Evolutionary conservation across 2,797 vertebrate species (phyloP).

Genomic region (Anolis apletophallus): DNA sequence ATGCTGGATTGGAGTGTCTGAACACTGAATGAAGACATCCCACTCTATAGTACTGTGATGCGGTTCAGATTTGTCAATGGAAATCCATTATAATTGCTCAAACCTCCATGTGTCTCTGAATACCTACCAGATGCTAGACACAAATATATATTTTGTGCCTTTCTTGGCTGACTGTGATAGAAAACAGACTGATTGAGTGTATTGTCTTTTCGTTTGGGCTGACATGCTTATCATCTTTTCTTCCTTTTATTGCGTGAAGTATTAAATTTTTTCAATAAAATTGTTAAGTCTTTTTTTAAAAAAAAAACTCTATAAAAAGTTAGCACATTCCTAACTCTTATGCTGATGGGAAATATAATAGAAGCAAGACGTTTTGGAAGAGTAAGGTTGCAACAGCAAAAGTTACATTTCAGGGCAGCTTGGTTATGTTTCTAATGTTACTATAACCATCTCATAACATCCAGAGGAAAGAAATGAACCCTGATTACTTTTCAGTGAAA

Average conservation of each 20-base stretch:
- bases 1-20: background rate
- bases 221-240: too few relatives aligned
- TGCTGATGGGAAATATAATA: conserved; percentile 22
- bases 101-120: background rate
- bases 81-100: background rate
- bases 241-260: too few relatives aligned
- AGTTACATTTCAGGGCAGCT: conserved; percentile 53
- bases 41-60: background rate
- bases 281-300: background rate
- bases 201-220: background rate
- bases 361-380: conserved; percentile 30
- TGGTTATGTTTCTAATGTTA: conserved; percentile 60
- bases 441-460: conserved; percentile 71
- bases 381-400: conserved; percentile 34
- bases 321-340: conserved; percentile 20
- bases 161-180: background rate
- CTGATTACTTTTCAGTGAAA: conserved; percentile 71
- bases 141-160: background rate
- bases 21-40: background rate
- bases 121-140: too few relatives aligned
- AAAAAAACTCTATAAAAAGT: background rate
- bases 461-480: conserved; percentile 55
- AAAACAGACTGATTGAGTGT: background rate
- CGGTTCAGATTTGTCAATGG: background rate
- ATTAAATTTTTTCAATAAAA: too few relatives aligned